A percentile compares a stretch with the other conserved stretches of the same genome.
phyloP scores from a whole-genome alignment of 2,888 invertebrate species.

The Pardosa pseudoannulata region DNA sequence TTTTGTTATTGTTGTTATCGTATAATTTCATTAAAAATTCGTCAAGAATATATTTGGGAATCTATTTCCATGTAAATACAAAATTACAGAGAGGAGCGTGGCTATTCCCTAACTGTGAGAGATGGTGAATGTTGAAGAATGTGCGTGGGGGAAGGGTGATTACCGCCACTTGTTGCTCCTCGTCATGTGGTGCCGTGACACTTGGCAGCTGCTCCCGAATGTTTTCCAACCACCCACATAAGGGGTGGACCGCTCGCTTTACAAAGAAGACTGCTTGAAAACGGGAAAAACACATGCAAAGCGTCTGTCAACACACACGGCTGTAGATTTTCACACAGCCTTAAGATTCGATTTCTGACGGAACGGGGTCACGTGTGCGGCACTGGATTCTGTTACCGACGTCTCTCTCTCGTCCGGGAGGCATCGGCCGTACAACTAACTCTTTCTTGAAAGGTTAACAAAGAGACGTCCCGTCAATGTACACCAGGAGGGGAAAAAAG shows the following conservation, averaged over 20 bases:
- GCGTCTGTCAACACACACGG: background rate
- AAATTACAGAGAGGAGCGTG: no score
- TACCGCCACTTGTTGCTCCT: constrained; percentile 3
- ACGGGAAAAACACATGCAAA: constrained; percentile 4
- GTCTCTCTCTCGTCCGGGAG: no score
- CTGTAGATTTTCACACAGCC: background rate
- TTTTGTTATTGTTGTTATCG: no score
- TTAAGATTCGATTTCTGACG: background rate
- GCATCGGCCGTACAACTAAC: background rate
- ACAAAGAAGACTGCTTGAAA: background rate
- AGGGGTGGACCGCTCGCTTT: background rate
- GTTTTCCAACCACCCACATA: constrained; percentile 6
- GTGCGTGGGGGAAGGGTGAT: background rate
- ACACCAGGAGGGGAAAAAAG: no score
- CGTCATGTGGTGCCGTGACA: background rate
- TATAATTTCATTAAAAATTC: no score
- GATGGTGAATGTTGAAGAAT: background rate
- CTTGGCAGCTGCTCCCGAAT: background rate
- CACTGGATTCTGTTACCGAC: background rate
- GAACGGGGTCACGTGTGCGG: background rate
- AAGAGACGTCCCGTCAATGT: no score
- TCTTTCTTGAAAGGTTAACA: no score
- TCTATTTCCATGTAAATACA: no score
- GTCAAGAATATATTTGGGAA: no score
- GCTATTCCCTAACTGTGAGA: no score